A percentile compares a stretch with the other conserved stretches of the same genome.
Evolutionary conservation across 1,140 invertebrate genomes (phyloP).

Genomic region (Dendrolimus punctatus): DNA sequence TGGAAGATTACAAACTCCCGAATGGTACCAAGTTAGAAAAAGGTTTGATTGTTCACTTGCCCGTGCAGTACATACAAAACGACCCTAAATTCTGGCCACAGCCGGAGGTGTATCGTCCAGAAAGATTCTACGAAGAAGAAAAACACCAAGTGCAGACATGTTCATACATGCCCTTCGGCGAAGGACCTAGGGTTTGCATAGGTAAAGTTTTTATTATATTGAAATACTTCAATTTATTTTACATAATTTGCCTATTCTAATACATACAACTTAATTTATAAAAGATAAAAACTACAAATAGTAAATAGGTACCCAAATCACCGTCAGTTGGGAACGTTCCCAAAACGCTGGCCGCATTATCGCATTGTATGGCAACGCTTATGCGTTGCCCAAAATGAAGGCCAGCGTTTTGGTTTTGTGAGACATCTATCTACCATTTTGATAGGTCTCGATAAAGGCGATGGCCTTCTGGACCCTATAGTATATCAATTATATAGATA

Average conservation of each 20-base stretch:
- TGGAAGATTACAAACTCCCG: conserved; percentile 54
- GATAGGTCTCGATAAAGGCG: too few relatives aligned
- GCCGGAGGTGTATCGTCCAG: conserved; percentile 71
- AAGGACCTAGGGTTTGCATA: conserved; percentile 77
- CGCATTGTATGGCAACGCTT: too few relatives aligned
- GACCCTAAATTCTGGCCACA: conserved; percentile 66
- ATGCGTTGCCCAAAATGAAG: too few relatives aligned
- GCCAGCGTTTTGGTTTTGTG: too few relatives aligned
- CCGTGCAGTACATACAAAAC: conserved; percentile 56
- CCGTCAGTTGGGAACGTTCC: too few relatives aligned
- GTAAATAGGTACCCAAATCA: too few relatives aligned
- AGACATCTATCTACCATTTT: too few relatives aligned
- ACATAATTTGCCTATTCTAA: neutral
- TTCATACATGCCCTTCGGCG: conserved; percentile 75
- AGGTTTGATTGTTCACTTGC: conserved; percentile 29
- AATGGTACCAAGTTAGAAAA: conserved; percentile 26
- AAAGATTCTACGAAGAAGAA: conserved; percentile 67
- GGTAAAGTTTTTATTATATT: conserved; percentile 32
- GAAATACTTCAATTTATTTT: neutral
- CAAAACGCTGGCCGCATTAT: too few relatives aligned
- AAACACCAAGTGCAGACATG: conserved; percentile 30
- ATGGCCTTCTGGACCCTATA: too few relatives aligned
- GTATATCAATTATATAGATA: too few relatives aligned
- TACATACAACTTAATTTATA: neutral
- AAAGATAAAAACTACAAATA: too few relatives aligned